phyloP scores from a whole-genome alignment of 2,797 vertebrate genomes.

The Adelosebastes latens region DNA sequence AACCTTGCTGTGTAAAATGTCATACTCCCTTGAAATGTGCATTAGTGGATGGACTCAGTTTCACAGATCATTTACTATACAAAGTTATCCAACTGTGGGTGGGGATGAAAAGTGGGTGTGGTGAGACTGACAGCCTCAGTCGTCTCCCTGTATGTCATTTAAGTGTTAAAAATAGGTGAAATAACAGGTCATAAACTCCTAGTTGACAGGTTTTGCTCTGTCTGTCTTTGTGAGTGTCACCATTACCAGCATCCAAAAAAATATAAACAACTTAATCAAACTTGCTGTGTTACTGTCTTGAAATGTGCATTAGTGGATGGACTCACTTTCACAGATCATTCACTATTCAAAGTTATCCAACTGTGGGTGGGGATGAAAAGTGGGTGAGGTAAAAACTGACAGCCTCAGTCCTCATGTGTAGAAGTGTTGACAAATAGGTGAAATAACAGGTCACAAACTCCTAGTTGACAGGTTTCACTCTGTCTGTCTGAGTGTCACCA shows the following conservation, averaged over 20 bases:
- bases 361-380: slow-evolving; percentile 7
- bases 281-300: background rate
- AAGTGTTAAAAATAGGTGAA: background rate
- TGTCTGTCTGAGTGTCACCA: slow-evolving; percentile 37
- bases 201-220: background rate
- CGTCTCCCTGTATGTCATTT: background rate
- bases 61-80: background rate
- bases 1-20: background rate
- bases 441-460: background rate
- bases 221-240: too few species aligned
- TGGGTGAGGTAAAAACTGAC: slow-evolving; percentile 34
- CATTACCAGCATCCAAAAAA: background rate
- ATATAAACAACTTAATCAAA: background rate
- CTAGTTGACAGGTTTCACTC: background rate
- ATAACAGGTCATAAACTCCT: background rate
- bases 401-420: background rate
- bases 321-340: too few species aligned
- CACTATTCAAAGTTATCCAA: background rate
- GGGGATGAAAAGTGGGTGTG: slow-evolving; percentile 33
- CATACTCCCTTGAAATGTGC: background rate
- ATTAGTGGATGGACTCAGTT: background rate
- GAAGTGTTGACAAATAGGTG: background rate
- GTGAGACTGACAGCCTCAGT: background rate
- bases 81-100: slow-evolving; percentile 17
- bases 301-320: too few species aligned